Evolutionary conservation across 30 jellyfish, hydroid and myxozoan genomes (phyloP), one percentile per base, ranked within the genome.

Genomic region (Turritopsis dohrnii): DNA sequence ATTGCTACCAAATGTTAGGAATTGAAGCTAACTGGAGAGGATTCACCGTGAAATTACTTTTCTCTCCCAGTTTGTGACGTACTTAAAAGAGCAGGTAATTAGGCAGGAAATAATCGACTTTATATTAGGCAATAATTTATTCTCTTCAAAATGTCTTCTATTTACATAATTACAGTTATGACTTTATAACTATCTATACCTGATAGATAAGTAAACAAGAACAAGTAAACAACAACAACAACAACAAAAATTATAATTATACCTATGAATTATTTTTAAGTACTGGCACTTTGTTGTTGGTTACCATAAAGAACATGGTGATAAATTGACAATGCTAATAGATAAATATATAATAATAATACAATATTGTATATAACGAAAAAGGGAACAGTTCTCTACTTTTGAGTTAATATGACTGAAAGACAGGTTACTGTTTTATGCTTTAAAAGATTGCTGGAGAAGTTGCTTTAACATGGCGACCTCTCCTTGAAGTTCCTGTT

Each of bases 401-500:
- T 41, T 13, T 13, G 13, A 3, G 60, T 41, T 41, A 41, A n/a
- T n/a, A n/a, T n/a, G n/a, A n/a, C n/a, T 41, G 13, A 3, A 5
- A 13, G 60, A 41, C 13, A 41, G 5, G 5, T 41, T 41, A 41
- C 60, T 41, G 60, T 3, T 41, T 69, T 69, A 69, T n/a, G 30
- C 77, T 77, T 77, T 77, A 18, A 29, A 77, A n/a, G 85, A 77
- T 28, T 77, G 85, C 19, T 77, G 72, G 13, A 77, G 8, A 21
- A 80, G 25, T 80, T 82, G 89, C 7, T 71, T 82, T 85, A 82
- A 65, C 72, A 66, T 71, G 19, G 25, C 18, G 0, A 82, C 26
- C 53, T 82, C 89, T 69, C 41, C 65, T 82, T 82, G 89, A 16
- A 82, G 73, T 41, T 82, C 83, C 24, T 82, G 83, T 72, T 82